Conservation (phyloP, 2,113 vertebrate genomes). For the Monarcha castaneiventris region DNA sequence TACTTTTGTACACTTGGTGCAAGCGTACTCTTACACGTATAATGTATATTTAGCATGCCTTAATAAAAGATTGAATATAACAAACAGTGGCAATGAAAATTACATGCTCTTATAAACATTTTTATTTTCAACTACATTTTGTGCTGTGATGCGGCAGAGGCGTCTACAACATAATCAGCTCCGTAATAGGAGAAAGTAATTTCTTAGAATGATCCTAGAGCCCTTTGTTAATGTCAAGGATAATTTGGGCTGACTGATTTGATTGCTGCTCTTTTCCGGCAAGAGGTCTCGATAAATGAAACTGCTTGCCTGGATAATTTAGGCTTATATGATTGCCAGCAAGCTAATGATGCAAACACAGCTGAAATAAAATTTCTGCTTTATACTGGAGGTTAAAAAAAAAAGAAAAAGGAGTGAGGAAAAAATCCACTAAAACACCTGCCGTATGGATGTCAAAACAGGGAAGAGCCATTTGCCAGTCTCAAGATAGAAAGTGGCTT, state of each 20-base stretch:
- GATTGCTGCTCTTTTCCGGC: constrained; percentile 54
- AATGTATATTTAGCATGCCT: constrained; percentile 18
- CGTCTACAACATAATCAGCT: constrained; percentile 39
- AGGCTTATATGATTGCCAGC: constrained; percentile 59
- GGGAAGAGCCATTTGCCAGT: background rate
- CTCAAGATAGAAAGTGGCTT: background rate
- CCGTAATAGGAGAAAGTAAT: constrained; percentile 49
- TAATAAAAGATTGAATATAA: background rate
- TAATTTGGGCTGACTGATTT: constrained; percentile 70
- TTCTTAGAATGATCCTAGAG: constrained; percentile 58
- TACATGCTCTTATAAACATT: background rate
- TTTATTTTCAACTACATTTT: constrained; percentile 22
- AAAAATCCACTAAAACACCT: background rate
- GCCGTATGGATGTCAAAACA: background rate
- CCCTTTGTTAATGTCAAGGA: constrained; percentile 67
- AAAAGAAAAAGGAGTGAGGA: fast-evolving
- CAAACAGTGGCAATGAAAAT: constrained; percentile 51
- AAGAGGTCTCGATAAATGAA: constrained; percentile 63
- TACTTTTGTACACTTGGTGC: background rate
- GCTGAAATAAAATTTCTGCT: constrained; percentile 59
- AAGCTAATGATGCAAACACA: constrained; percentile 64
- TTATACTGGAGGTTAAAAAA: background rate
- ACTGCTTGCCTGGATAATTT: constrained; percentile 66
- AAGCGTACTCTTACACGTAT: background rate
- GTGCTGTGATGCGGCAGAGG: background rate